Base-by-base conservation (phyloP, 2,888 invertebrate genomes). In the Agrotis exclamationis region DNA sequence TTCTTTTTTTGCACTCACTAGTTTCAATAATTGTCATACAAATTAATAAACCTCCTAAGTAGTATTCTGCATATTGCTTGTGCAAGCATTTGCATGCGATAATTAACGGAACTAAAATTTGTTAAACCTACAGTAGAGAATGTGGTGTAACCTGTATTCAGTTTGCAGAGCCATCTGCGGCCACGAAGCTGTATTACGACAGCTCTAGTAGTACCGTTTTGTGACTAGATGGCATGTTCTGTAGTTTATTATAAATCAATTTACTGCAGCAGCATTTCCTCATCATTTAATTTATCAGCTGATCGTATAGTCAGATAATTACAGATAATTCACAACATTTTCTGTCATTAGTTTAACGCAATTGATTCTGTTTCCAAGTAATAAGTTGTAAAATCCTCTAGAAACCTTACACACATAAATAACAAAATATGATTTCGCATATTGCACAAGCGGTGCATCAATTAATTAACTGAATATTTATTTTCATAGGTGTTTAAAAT, bases 171-270 rank as follows among this genome's bases (percentile, higher is more conserved):
- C 22, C 63, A 62, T 60, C 73, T 63, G 24, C 44, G n/a, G 2
- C 18, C 13, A 14, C 9, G 48, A 22, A 14, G 47, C 20, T 54
- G 22, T 16, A 63, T n/a, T 47, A 54, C 7, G 14, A 18, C 13
- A 54, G 3, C 13, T 20, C 20, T 47, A 39, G 39, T 24, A 24
- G 18, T 18, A 20, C 18, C 13, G 5, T 2, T 24, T 39, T 44
- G 18, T 20, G 2, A 20, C 4, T 60, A 70, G 73, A 48, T 73
- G 63, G 74, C 53, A 48, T 73, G 16, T 54, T 18, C 13, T n/a
- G 22, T 5, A 33, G 14, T 47, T 18, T 47, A 45, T 5, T 16
- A n/a, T 1, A 33, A 33, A 16, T 62, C 16, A 3, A 51, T 20
- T 13, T 16, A 18, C 16, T 63, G n/a, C 45, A 13, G 33, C n/a